phyloP scores from a whole-genome alignment of 1,140 invertebrate species.

The Atta cephalotes region DNA sequence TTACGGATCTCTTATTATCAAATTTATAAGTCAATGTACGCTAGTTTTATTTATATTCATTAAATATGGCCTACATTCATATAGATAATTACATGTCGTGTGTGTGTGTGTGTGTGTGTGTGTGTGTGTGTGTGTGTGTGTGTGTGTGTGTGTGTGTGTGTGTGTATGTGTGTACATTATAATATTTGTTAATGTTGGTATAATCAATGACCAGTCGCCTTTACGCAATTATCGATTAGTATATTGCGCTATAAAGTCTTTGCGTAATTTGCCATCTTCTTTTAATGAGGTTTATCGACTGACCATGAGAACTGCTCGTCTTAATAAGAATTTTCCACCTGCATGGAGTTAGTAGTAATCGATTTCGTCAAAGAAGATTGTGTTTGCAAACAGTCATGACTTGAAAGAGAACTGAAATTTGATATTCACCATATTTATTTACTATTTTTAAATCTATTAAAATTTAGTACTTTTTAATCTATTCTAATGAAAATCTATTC shows the following conservation, averaged over 20 bases:
- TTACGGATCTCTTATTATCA: neutral
- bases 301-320: neutral
- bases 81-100: no score
- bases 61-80: no score
- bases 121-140: no score
- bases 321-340: constrained; percentile 47
- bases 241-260: constrained; percentile 4
- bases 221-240: constrained; percentile 35
- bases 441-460: neutral
- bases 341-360: constrained; percentile 3
- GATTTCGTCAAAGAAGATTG: constrained; percentile 7
- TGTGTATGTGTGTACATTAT: no score
- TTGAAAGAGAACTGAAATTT: neutral
- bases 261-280: constrained; percentile 22
- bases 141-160: no score
- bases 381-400: neutral
- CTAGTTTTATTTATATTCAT: no score
- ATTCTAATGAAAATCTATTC: no score
- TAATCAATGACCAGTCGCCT: no score
- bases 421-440: neutral
- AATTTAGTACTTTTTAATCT: neutral
- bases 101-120: no score
- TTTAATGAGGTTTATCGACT: constrained; percentile 39
- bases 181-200: no score
- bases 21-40: neutral